Base-by-base conservation (phyloP, 2,113 vertebrate species). In the Agelaius tricolor region DNA sequence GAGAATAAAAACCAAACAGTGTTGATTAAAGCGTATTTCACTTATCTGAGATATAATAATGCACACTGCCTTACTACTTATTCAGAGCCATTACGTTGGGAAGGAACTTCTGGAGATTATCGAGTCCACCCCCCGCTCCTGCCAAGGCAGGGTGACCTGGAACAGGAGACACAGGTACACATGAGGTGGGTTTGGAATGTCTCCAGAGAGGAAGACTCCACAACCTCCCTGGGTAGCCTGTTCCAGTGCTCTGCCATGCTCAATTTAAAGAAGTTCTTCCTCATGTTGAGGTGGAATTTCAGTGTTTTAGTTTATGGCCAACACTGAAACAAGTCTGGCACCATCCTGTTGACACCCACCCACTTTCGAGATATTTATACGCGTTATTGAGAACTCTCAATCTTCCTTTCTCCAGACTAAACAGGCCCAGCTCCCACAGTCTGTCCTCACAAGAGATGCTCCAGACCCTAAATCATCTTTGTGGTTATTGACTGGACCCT, bases 71-170 rank as follows among this genome's bases (percentile, higher is more conserved):
- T 62, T 54, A 46, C 39, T 65, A 73, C n/a, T 71, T 47, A 51
- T 72, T 55, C 55, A 47, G 37, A 59, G 13, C 15, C 30, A 69
- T 61, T 22, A 47, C 0, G 0, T n/a, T 62, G 47, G 78, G 71
- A 55, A 89, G 21, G n/a, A 41, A 31, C n/a, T 12, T 35, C 63
- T 13, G 41, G 26, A 35, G 21, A 35, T 35, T 9, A 39, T 3
- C 0, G 0, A 23, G 8, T 31, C 35, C n/a, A 76, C 55, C 1
- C 6, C 16, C 23, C 37, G 37, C 37, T 46, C 6, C 28, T 54
- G 24, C 13, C 24, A 83, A 35, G 24, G 17, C 20, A 61, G 39
- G 11, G n/a, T 41, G 13, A 68, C 62, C n/a, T 26, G 5, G 3
- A 75, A 17, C n/a, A 55, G 47, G 47, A 41, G 18, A 68, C 21